phyloP scores from a whole-genome alignment of 2,888 invertebrate genomes.

The Philopedon plagiatum region DNA sequence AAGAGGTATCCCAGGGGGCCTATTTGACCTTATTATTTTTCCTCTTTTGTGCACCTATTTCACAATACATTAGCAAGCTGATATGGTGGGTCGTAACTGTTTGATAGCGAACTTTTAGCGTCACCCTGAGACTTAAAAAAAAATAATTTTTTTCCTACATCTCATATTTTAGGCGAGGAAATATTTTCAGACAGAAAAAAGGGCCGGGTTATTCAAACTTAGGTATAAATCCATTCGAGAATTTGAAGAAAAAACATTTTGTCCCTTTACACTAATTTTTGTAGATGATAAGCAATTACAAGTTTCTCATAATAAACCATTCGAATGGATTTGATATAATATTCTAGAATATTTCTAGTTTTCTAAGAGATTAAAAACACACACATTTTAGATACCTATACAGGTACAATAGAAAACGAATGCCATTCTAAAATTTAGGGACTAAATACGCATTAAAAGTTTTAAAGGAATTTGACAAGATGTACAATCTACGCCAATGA shows the following conservation, averaged over 20 bases:
- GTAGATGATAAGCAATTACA: no score
- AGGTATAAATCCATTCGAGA: background rate
- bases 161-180: slow-evolving; percentile 17
- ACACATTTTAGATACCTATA: no score
- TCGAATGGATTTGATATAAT: no score
- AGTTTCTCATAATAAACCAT: no score
- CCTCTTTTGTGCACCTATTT: slow-evolving; percentile 27
- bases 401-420: no score
- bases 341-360: no score
- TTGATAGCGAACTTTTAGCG: slow-evolving; percentile 39
- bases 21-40: slow-evolving; percentile 20
- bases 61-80: slow-evolving; percentile 47
- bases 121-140: slow-evolving; percentile 39
- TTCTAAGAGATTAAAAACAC: no score
- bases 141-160: slow-evolving; percentile 35
- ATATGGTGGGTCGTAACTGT: slow-evolving; percentile 41
- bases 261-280: no score
- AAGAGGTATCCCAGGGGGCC: background rate
- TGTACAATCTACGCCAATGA: background rate
- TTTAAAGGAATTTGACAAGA: no score
- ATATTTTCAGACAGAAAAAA: background rate
- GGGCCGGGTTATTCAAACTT: background rate
- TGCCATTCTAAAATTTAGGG: no score
- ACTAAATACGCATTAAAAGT: no score
- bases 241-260: no score